A percentile compares a stretch with the other conserved stretches of the same genome.
Conservation (phyloP, 2,797 vertebrate genomes). For the Acanthurus tractus region DNA sequence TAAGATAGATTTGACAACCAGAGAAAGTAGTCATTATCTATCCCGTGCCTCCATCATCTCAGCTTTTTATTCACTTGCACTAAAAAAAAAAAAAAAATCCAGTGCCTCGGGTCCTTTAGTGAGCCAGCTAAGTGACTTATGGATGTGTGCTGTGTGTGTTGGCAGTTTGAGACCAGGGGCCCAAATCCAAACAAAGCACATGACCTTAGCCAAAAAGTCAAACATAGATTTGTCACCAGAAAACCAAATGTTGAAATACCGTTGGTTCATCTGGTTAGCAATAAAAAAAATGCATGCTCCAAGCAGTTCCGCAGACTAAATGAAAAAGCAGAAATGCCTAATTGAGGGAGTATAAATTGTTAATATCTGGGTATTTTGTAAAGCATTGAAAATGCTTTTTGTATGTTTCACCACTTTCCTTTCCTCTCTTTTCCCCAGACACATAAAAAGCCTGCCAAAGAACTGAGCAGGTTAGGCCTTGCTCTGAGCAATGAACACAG, state of each 20-base stretch:
- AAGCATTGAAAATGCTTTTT: slow-evolving; percentile 46
- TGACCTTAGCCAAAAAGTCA: slow-evolving; percentile 73
- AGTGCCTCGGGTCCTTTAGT: slow-evolving; percentile 27
- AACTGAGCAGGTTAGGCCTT: slow-evolving; percentile 61
- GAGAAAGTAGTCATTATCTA: slow-evolving; percentile 48
- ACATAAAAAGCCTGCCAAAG: slow-evolving; percentile 58
- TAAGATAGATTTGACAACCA: slow-evolving; percentile 36
- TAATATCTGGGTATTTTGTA: slow-evolving; percentile 31
- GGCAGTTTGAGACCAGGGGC: slow-evolving; percentile 66
- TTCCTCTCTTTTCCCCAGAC: slow-evolving; percentile 34
- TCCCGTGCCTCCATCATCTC: slow-evolving; percentile 38
- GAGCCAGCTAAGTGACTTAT: slow-evolving; percentile 70
- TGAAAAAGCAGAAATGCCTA: slow-evolving; percentile 9
- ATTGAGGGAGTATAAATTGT: slow-evolving; percentile 18
- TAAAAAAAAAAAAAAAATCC: slow-evolving; percentile 37
- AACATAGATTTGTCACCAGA: slow-evolving; percentile 64
- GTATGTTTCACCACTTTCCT: slow-evolving; percentile 33
- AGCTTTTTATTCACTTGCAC: slow-evolving; percentile 48
- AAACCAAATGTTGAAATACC: slow-evolving; percentile 63
- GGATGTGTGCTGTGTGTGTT: slow-evolving; percentile 76
- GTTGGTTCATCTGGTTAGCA: slow-evolving; percentile 25
- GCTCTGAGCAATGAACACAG: slow-evolving; percentile 53
- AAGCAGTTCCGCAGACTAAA: slow-evolving; percentile 17
- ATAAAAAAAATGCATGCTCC: slow-evolving; percentile 10
- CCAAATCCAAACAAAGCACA: slow-evolving; percentile 68